Evolutionary conservation across 2,888 invertebrate species (phyloP), one percentile per base, ranked within the genome.

Genomic region (Mythimna pallens): DNA sequence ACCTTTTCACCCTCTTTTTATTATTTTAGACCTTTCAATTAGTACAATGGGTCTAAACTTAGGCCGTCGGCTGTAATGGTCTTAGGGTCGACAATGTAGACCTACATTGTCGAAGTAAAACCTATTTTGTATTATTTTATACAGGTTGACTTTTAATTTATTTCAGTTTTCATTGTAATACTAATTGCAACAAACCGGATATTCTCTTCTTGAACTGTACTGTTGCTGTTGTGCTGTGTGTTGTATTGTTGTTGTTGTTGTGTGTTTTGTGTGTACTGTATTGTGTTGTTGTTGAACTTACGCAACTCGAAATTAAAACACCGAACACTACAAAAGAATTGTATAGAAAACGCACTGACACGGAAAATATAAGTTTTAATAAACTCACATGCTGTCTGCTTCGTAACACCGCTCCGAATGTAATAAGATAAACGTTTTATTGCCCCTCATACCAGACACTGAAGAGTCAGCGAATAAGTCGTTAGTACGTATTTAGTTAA

Each of bases 401-500:
- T 73, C 75, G 80, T 85, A 76, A 81, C 73, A 73, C 61, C 55
- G 63, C 70, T 76, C 70, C 66, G 63, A 63, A 7, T 69, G 61
- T 78, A 74, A 78, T 70, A 78, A 70, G 61, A 78, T 73, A 58
- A 74, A 79, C 76, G 83, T 77, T 74, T 74, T 76, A 80, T 80
- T 82, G 66, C 81, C 65, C 67, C 72, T 69, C 73, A 80, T 78
- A 77, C 68, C 76, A 78, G 78, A 84, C 86, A 88, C 87, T 81
- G 76, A 66, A 64, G 70, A 76, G 67, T 70, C 73, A 83, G 72
- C 78, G 80, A 87, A 80, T 78, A 82, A 78, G 77, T 82, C 80
- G 62, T 76, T 78, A 80, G 80, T 82, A 80, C 79, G 76, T 80
- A 86, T 82, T 85, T 84, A 81, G 76, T 76, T 86, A 89, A 91